Conservation (phyloP, 2,113 vertebrate genomes). For the Eclectus roratus region DNA sequence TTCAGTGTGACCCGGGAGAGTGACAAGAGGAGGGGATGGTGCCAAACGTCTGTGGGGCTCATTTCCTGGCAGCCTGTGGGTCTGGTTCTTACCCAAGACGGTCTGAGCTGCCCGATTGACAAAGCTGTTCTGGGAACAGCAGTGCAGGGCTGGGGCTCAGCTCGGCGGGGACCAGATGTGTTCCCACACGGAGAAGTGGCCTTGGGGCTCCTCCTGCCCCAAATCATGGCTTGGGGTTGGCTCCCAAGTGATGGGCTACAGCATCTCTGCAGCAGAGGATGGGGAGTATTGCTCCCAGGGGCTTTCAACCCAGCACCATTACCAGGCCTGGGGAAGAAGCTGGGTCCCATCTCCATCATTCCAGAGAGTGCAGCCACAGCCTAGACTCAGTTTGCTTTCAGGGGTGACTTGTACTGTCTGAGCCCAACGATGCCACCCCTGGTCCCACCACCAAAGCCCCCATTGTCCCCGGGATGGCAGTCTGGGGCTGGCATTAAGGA, state of each 20-base stretch:
- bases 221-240: fast-evolving
- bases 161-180: neutral
- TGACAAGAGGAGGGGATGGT: neutral
- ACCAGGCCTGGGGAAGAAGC: neutral
- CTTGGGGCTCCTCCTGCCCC: neutral
- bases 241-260: neutral
- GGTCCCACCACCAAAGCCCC: fast-evolving
- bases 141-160: neutral
- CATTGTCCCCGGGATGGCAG: fast-evolving
- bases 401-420: neutral
- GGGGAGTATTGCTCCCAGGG: neutral
- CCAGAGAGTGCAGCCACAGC: fast-evolving
- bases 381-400: neutral
- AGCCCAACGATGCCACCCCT: neutral
- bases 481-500: neutral
- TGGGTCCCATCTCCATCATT: neutral
- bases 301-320: fast-evolving
- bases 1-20: fast-evolving
- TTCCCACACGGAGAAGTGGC: neutral
- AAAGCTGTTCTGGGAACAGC: neutral
- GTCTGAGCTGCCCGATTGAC: neutral
- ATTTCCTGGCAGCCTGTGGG: neutral
- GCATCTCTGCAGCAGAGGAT: neutral
- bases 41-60: neutral
- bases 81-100: neutral